Conservation (phyloP, 2,888 invertebrate species). For the Acanthosepion lycidas region DNA sequence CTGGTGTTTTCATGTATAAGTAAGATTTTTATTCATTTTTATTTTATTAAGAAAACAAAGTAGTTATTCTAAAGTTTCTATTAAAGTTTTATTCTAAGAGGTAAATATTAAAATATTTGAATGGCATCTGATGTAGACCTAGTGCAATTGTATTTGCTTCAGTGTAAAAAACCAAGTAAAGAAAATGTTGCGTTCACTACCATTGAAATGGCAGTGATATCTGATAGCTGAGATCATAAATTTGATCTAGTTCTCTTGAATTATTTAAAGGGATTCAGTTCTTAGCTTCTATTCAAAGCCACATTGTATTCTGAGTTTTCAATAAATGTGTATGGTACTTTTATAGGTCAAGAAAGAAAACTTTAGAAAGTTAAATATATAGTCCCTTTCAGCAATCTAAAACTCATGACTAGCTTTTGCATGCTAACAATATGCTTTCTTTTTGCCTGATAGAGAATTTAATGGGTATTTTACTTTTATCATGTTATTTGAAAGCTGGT, state of each 20-base stretch:
- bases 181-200: background rate
- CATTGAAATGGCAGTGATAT: background rate
- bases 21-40: background rate
- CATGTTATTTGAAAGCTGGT: background rate
- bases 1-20: background rate
- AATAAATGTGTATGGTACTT: background rate
- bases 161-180: background rate
- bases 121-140: background rate
- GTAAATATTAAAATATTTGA: background rate
- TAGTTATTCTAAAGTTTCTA: background rate
- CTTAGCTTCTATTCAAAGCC: background rate
- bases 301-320: background rate
- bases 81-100: background rate
- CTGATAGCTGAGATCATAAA: background rate
- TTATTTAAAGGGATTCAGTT: background rate
- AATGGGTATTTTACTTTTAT: background rate
- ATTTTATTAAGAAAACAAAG: background rate
- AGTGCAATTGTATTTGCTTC: background rate
- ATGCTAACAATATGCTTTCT: background rate
- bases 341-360: background rate
- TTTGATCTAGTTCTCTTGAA: background rate
- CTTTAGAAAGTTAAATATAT: background rate
- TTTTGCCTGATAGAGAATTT: background rate
- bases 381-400: background rate
- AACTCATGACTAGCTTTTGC: conserved; percentile 11